Percentiles rank a stretch among this genome's conserved stretches.
Evolutionary conservation across 2,888 invertebrate species (phyloP).

Genomic region (Parapristionchus giblindavisi): DNA sequence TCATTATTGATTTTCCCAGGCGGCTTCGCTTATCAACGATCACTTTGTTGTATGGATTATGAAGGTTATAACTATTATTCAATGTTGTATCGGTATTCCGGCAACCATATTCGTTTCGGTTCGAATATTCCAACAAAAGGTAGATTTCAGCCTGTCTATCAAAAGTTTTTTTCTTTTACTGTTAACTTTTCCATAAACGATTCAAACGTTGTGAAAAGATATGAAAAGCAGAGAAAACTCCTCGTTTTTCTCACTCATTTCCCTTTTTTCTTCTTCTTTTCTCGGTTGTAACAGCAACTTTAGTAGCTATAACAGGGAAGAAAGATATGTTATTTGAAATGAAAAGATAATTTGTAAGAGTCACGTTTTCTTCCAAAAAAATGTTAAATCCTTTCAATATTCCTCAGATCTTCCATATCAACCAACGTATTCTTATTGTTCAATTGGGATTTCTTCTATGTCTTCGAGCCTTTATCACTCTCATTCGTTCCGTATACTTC

Average conservation of each 20-base stretch:
- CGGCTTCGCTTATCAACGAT: neutral
- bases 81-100: neutral
- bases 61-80: neutral
- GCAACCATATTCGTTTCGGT: neutral
- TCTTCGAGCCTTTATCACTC: neutral
- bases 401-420: conserved; percentile 39
- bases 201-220: neutral
- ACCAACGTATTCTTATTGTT: conserved; percentile 37
- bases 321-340: too few relatives aligned
- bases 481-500: too few relatives aligned
- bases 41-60: neutral
- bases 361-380: too few relatives aligned
- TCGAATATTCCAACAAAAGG: conserved; percentile 1
- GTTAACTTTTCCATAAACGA: neutral
- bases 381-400: too few relatives aligned
- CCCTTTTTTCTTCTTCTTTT: too few relatives aligned
- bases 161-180: too few relatives aligned
- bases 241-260: too few relatives aligned
- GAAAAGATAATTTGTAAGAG: neutral
- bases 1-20: neutral
- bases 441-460: neutral
- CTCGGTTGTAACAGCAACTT: neutral
- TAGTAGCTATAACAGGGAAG: neutral
- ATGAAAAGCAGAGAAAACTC: too few relatives aligned
- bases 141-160: neutral